Evolutionary conservation across 2,113 vertebrate genomes (phyloP).

Genomic region (Chrysochloris asiatica): DNA sequence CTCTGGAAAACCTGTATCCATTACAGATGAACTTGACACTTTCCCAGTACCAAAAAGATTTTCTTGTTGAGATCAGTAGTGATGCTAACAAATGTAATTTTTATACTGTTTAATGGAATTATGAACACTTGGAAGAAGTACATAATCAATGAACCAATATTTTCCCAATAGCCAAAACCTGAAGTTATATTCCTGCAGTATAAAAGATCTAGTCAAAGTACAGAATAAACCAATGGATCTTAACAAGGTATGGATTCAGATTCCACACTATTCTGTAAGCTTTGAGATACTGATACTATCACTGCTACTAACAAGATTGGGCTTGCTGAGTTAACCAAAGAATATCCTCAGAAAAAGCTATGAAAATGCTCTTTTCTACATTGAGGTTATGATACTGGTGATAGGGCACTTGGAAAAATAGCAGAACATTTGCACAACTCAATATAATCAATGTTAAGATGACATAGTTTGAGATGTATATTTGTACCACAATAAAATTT

Average conservation of each 20-base stretch:
- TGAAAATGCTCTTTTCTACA: neutral
- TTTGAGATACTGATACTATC: conserved; percentile 31
- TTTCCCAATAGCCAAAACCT: neutral
- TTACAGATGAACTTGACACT: neutral
- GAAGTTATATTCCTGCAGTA: neutral
- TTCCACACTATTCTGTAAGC: neutral
- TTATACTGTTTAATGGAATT: neutral
- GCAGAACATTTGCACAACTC: no score
- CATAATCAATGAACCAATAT: neutral
- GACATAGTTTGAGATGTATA: no score
- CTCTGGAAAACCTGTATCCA: conserved; percentile 14
- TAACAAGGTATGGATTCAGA: neutral
- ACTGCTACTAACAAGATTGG: no score
- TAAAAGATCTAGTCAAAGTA: neutral
- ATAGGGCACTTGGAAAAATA: neutral
- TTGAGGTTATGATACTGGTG: neutral
- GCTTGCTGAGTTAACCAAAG: neutral
- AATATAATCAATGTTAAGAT: no score
- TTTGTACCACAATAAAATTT: neutral
- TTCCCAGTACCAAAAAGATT: neutral
- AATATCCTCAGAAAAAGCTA: neutral
- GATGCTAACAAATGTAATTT: conserved; percentile 15
- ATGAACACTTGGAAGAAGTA: neutral
- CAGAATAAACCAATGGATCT: neutral
- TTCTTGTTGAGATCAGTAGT: neutral